Evolutionary conservation across 2,797 vertebrate genomes (phyloP), one percentile per base, ranked within the genome.

Genomic region (Xyrichtys novacula): DNA sequence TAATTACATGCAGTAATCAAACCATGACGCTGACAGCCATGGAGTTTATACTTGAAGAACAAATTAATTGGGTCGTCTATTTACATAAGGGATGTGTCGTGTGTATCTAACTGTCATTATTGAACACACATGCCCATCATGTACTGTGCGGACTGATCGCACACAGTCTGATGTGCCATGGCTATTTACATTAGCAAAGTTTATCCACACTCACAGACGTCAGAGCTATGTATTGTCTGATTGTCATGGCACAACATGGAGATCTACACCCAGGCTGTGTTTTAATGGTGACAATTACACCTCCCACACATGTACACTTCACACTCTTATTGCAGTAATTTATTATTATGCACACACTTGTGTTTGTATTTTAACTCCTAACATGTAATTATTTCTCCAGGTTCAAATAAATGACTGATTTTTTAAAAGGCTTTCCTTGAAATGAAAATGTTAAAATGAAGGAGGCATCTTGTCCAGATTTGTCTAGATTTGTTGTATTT

Each of bases 201-300:
- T 20, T 38, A 52, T 31, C 5, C 10, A 15, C 16, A 23, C 10
- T 8, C 32, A 34, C 32, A 55, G 6, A 39, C 15, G 22, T 54
- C 29, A 47, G 34, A 40, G 47, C n/a, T 9, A 1, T 20, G 23
- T 23, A 12, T 8, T 26, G 11, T 39, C 11, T 39, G 10, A 7
- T 36, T 17, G 29, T 46, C 17, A 42, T 15, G 6, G 20, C 22
- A 19, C 17, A 34, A 28, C 6, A n/a, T 43, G 2, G 6, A 25
- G 17, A 10, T 32, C 23, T 31, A 38, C 65, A 53, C 17, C 2
- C 16, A 65, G 32, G 36, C 23, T 46, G 57, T 57, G 22, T n/a
- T 57, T 6, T 36, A 15, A 42, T 52, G 32, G n/a, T 32, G 68
- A 58, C 34, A 57, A 59, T 40, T 26, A 34, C 59, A 26, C 29